Conservation (phyloP, 2,888 invertebrate species). For the Lobophora halterata region DNA sequence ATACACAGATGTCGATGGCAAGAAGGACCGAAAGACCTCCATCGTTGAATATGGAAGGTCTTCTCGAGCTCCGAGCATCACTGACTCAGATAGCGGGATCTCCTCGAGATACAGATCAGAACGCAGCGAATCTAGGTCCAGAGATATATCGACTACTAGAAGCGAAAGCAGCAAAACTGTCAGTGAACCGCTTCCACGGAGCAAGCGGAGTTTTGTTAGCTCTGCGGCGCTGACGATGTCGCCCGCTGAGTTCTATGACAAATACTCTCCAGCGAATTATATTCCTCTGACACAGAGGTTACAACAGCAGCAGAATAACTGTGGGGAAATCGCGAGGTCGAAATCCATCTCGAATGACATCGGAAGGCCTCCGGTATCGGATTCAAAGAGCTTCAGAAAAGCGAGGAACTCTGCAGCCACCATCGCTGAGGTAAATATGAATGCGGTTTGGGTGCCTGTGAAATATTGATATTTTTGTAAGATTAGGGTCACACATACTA, state of each 20-base stretch:
- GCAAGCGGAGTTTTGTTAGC: slow-evolving; percentile 64
- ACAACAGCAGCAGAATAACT: slow-evolving; percentile 54
- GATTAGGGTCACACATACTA: not conserved
- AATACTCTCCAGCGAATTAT: slow-evolving; percentile 88
- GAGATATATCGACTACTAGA: slow-evolving; percentile 77
- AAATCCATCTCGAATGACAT: slow-evolving; percentile 82
- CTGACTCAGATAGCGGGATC: slow-evolving; percentile 72
- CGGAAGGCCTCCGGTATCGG: slow-evolving; percentile 69
- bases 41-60: slow-evolving; percentile 61
- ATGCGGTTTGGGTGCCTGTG: slow-evolving; percentile 45
- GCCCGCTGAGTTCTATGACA: slow-evolving; percentile 85
- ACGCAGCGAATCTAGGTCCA: slow-evolving; percentile 75
- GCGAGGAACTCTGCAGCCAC: slow-evolving; percentile 63
- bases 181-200: slow-evolving; percentile 60
- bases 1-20: slow-evolving; percentile 67
- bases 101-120: slow-evolving; percentile 60
- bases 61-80: slow-evolving; percentile 67
- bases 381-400: slow-evolving; percentile 53
- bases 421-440: slow-evolving; percentile 61
- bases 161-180: slow-evolving; percentile 76
- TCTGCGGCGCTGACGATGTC: slow-evolving; percentile 80
- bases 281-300: slow-evolving; percentile 80
- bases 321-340: slow-evolving; percentile 70
- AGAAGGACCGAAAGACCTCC: slow-evolving; percentile 63
- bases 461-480: slow-evolving; percentile 37